Conservation (phyloP, 2,113 vertebrate species). For the Eonycteris spelaea region DNA sequence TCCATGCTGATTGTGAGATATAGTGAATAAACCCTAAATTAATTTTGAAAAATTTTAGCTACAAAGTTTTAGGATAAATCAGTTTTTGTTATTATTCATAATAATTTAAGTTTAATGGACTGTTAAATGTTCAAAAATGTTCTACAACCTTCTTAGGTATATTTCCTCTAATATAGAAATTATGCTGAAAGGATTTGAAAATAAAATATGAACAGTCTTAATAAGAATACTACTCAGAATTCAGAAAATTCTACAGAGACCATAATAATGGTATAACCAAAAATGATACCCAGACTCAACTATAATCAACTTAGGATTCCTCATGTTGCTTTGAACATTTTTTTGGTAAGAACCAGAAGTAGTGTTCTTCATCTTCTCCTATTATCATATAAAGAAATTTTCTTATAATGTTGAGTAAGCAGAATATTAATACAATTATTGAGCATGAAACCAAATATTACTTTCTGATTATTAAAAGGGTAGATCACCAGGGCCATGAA, state of each 20-base stretch:
- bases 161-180: not conserved
- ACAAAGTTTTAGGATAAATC: slow-evolving; percentile 36
- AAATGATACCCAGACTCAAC: not conserved
- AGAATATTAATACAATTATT: not conserved
- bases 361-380: not conserved
- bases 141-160: not conserved
- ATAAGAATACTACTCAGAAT: not conserved
- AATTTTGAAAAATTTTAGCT: slow-evolving; percentile 45
- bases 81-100: slow-evolving; percentile 14
- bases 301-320: not conserved
- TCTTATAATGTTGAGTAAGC: not conserved
- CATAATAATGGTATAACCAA: not conserved
- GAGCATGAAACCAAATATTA: not conserved
- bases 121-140: not conserved
- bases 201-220: not conserved
- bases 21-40: slow-evolving; percentile 31
- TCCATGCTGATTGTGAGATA: slow-evolving; percentile 23
- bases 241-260: not conserved
- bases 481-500: not conserved
- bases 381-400: not conserved
- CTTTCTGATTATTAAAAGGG: not conserved
- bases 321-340: not conserved
- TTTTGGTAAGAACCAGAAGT: not conserved
- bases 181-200: not conserved
- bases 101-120: not conserved